Evolutionary conservation across 2,797 vertebrate species (phyloP).

Genomic region (Aerospiza tachiro): DNA sequence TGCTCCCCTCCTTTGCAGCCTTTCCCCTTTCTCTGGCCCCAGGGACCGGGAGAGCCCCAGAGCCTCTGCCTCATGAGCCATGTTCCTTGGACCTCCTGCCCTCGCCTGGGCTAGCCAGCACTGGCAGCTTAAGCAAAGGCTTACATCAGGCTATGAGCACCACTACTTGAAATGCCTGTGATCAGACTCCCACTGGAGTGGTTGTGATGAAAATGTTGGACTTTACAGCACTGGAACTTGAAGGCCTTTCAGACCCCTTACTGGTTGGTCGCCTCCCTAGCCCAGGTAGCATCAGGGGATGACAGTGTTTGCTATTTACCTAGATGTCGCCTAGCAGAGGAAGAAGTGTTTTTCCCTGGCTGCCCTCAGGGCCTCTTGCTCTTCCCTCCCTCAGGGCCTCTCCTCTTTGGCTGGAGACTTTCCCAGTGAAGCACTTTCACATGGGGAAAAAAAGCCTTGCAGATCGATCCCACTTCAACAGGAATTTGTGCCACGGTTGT

Average conservation of each 20-base stretch:
- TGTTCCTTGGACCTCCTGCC: neutral
- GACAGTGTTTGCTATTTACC: neutral
- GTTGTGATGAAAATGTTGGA: neutral
- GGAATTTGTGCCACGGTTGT: neutral
- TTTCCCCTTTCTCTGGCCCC: neutral
- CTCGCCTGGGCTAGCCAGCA: neutral
- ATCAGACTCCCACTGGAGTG: neutral
- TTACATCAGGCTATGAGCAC: neutral
- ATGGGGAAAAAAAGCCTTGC: neutral
- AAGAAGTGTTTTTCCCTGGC: neutral
- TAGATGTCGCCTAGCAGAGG: neutral
- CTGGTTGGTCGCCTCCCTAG: neutral
- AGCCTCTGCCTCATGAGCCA: neutral
- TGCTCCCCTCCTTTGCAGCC: neutral
- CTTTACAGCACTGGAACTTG: neutral
- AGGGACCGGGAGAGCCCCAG: neutral
- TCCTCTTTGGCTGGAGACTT: conserved; percentile 17
- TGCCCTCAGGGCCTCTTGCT: neutral
- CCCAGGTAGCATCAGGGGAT: neutral
- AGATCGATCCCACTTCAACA: neutral
- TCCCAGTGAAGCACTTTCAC: conserved; percentile 38
- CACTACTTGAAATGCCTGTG: neutral
- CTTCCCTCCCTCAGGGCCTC: neutral
- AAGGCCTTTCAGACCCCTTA: neutral
- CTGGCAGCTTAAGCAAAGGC: neutral